Conservation (phyloP, 2,113 vertebrate genomes). For the Potamarius usumacintae region DNA sequence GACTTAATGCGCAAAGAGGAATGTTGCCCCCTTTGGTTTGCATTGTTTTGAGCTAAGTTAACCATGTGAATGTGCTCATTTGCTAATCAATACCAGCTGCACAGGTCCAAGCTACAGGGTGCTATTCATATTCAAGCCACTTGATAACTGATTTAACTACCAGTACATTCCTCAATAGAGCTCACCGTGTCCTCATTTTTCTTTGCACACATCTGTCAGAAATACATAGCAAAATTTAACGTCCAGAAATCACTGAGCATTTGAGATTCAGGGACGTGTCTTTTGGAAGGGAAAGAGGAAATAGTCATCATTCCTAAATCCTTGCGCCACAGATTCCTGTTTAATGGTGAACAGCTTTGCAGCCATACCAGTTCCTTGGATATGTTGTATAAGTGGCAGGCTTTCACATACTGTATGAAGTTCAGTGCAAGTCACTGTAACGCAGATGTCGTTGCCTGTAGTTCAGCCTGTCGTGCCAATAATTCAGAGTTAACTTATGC, state of each 20-base stretch:
- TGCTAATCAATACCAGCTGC: conserved; percentile 50
- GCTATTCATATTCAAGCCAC: conserved; percentile 39
- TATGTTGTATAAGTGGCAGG: background rate
- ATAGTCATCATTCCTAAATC: conserved; percentile 49
- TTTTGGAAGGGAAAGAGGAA: conserved; percentile 34
- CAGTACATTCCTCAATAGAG: conserved; percentile 4
- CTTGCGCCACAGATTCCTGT: conserved; percentile 48
- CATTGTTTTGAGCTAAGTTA: conserved; percentile 27
- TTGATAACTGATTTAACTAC: conserved; percentile 22
- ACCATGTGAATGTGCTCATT: conserved; percentile 40
- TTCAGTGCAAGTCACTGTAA: background rate
- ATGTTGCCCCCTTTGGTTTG: conserved; percentile 7
- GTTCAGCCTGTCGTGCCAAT: background rate
- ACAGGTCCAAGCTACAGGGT: conserved; percentile 3
- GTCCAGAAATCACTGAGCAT: background rate
- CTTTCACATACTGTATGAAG: background rate
- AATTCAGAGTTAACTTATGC: background rate
- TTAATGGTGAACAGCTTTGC: conserved; percentile 41
- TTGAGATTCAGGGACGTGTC: conserved; percentile 20
- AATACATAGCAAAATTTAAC: conserved; percentile 6
- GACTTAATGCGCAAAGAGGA: background rate
- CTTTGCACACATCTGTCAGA: conserved; percentile 5
- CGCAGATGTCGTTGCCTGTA: background rate
- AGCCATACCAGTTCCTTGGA: background rate
- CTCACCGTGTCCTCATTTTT: conserved; percentile 4